A percentile compares a stretch with the other conserved stretches of the same genome.
Evolutionary conservation across 2,888 invertebrate species (phyloP).

Genomic region (Acrocera orbiculus): DNA sequence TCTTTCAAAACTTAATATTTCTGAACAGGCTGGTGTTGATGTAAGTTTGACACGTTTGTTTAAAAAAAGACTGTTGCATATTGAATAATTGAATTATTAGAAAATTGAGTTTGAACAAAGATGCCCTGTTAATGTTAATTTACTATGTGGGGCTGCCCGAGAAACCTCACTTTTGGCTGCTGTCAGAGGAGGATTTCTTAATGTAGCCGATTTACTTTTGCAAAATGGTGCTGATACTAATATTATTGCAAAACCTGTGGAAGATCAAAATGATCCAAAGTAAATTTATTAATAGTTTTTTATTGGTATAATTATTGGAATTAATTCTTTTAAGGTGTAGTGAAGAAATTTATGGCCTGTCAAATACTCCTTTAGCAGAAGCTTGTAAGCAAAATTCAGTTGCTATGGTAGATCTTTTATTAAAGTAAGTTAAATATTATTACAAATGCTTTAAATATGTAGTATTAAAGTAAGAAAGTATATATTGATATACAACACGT

Average conservation of each 20-base stretch:
- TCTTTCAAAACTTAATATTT: constrained; percentile 61
- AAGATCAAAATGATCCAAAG: constrained; percentile 31
- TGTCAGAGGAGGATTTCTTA: constrained; percentile 55
- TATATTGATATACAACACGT: too few relatives aligned
- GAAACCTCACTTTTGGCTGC: constrained; percentile 76
- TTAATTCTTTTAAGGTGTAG: constrained; percentile 16
- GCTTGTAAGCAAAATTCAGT: constrained; percentile 29
- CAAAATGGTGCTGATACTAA: constrained; percentile 71
- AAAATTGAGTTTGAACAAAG: too few relatives aligned
- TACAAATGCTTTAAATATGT: too few relatives aligned
- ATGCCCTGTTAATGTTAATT: constrained; percentile 55
- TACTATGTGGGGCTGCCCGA: constrained; percentile 53
- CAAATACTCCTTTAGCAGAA: constrained; percentile 29
- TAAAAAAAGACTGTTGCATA: too few relatives aligned
- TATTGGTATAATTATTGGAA: constrained; percentile 1
- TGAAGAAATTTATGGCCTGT: constrained; percentile 30
- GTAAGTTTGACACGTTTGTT: constrained; percentile 31
- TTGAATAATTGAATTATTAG: too few relatives aligned
- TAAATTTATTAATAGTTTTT: constrained; percentile 3
- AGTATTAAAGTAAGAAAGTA: too few relatives aligned
- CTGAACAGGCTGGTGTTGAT: constrained; percentile 33
- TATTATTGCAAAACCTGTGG: constrained; percentile 36
- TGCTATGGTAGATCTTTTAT: constrained; percentile 26
- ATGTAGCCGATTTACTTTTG: constrained; percentile 50
- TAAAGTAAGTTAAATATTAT: too few relatives aligned